Base-by-base conservation (phyloP, 2,113 vertebrate genomes). In the Alethe diademata region DNA sequence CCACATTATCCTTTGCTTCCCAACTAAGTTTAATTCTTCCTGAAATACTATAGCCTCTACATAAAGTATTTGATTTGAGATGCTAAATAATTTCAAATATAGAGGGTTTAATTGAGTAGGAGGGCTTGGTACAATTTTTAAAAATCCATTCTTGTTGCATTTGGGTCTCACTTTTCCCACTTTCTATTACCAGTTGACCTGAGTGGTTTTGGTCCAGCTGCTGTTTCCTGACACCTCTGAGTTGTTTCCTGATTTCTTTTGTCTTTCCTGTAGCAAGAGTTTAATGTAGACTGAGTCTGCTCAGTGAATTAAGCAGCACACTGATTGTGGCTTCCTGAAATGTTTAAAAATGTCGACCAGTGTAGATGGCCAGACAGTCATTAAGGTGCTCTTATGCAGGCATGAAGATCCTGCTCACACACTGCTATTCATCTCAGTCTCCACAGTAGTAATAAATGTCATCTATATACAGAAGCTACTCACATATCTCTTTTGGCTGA, bases 391-490 rank as follows among this genome's bases (percentile, higher is more conserved):
- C 66, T 70, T 71, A 19, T 16, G 47, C 54, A 66, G 71, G 88
- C 64, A 12, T n/a, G 81, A 90, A 88, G 50, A 87, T 28, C 82
- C 48, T 91, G 53, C 79, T 95, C 67, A 66, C 76, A 92, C 78
- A 95, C 8, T 78, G 73, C 80, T 57, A 88, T 85, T 92, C 87
- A 85, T 88, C 96, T 92, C 86, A 82, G 91, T 95, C 91, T 91
- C 73, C 90, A 95, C 85, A 93, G 95, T 78, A 93, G 88, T 94
- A 64, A 96, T 88, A 97, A 97, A 97, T 97, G 96, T 97, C 94
- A 96, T 97, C 96, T 97, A 97, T 97, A 97, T 97, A 97, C 95
- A 94, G 96, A 96, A 96, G 83, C 96, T 97, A 80, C 96, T 97
- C 96, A 95, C 74, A 1, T 97, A 97, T 97, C 97, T 88, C 69